These are phyloP conservation scores for Bellardia bayeri DNA, from an alignment of 2,888 invertebrate species.

Conservation along the genomic window DNA sequence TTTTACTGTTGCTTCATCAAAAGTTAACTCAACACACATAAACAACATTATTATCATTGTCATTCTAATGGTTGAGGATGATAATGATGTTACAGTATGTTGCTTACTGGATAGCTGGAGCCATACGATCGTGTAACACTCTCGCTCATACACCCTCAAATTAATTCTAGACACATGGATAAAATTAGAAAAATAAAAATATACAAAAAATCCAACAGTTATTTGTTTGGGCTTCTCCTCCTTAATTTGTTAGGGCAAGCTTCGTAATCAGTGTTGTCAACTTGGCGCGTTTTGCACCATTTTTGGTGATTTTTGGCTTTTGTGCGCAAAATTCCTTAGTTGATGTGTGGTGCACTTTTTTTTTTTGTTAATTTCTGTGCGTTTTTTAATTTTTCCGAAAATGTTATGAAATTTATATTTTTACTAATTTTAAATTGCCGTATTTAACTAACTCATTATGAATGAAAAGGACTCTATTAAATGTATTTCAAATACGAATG, in stretches of 20 bases:
- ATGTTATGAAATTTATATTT: too few relatives aligned
- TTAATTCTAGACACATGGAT: constrained; percentile 19
- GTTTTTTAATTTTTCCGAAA: too few relatives aligned
- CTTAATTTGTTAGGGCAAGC: constrained; percentile 48
- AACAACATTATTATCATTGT: constrained; percentile 20
- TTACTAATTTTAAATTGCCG: too few relatives aligned
- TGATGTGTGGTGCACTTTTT: too few relatives aligned
- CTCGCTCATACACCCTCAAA: not conserved
- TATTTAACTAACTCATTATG: too few relatives aligned
- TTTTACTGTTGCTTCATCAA: constrained; percentile 76
- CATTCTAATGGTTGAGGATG: constrained; percentile 35
- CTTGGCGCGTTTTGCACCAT: too few relatives aligned
- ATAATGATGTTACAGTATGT: constrained; percentile 64
- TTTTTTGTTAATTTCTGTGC: too few relatives aligned
- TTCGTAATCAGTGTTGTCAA: too few relatives aligned
- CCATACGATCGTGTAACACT: not conserved
- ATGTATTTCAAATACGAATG: too few relatives aligned
- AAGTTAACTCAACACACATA: not conserved
- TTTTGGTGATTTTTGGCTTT: too few relatives aligned
- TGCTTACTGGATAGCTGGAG: constrained; percentile 34
- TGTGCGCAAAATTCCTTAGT: too few relatives aligned
- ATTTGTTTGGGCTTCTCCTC: constrained; percentile 36
- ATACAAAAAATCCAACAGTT: not conserved
- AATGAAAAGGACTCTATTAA: too few relatives aligned
- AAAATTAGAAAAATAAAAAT: not conserved